Evolutionary conservation across 2,113 vertebrate species (phyloP).

Genomic region (Mus pahari): DNA sequence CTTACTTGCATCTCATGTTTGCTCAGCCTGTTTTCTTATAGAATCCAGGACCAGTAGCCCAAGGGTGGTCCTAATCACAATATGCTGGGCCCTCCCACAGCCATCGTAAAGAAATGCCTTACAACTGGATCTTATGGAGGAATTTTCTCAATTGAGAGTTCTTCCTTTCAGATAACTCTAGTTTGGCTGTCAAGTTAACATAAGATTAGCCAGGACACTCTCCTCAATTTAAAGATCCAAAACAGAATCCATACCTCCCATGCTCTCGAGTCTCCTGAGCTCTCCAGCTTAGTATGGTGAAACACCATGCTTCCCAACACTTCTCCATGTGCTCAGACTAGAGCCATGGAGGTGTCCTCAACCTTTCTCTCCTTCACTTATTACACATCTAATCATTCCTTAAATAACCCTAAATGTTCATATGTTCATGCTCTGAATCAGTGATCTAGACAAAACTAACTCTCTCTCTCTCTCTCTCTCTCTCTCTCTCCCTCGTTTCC

Average conservation of each 20-base stretch:
- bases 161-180: background rate
- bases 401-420: background rate
- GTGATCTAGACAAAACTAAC: background rate
- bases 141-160: background rate
- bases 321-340: background rate
- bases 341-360: background rate
- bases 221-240: conserved; percentile 36
- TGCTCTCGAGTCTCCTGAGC: background rate
- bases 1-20: background rate
- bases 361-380: background rate
- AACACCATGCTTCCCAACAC: background rate
- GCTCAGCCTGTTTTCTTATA: background rate
- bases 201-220: background rate
- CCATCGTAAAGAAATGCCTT: background rate
- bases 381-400: background rate
- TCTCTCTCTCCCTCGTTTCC: too few species aligned
- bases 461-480: background rate
- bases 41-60: background rate
- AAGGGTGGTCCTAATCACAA: background rate
- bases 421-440: background rate
- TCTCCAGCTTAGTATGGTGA: background rate
- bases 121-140: background rate
- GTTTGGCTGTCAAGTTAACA: background rate
- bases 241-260: background rate
- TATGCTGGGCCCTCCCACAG: background rate